These are phyloP conservation scores for Sminthopsis crassicaudata DNA, from an alignment of 2,113 vertebrate species.

Conservation along the genomic window DNA sequence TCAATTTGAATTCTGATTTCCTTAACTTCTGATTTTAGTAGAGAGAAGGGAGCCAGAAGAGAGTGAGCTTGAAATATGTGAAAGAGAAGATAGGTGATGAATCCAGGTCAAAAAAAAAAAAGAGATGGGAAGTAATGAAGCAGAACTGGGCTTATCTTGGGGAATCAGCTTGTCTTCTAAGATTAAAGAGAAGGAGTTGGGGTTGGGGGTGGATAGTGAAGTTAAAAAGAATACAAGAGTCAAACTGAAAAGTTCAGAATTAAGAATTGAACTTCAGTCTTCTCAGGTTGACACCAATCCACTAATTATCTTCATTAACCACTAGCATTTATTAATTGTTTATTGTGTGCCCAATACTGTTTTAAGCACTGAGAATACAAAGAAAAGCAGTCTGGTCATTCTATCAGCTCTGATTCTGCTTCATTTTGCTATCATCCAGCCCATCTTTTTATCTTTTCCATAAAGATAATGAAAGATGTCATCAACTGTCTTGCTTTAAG, in stretches of 20 bases:
- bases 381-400: not conserved
- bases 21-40: too few species aligned
- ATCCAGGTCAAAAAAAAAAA: too few species aligned
- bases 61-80: too few species aligned
- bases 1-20: too few species aligned
- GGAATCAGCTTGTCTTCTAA: too few species aligned
- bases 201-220: not conserved
- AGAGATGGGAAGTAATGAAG: too few species aligned
- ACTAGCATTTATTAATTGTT: not conserved
- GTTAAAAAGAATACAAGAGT: not conserved
- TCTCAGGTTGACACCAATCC: not conserved
- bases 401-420: not conserved
- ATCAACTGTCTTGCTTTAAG: not conserved
- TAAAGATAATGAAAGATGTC: not conserved
- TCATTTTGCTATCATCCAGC: not conserved
- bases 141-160: too few species aligned
- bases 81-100: too few species aligned
- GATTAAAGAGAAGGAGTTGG: not conserved
- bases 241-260: not conserved
- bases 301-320: not conserved
- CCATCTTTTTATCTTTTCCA: not conserved
- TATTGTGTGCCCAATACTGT: not conserved
- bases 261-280: not conserved
- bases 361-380: not conserved
- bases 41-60: too few species aligned